phyloP scores from a whole-genome alignment of 2,797 vertebrate genomes.

The Limosa lapponica region DNA sequence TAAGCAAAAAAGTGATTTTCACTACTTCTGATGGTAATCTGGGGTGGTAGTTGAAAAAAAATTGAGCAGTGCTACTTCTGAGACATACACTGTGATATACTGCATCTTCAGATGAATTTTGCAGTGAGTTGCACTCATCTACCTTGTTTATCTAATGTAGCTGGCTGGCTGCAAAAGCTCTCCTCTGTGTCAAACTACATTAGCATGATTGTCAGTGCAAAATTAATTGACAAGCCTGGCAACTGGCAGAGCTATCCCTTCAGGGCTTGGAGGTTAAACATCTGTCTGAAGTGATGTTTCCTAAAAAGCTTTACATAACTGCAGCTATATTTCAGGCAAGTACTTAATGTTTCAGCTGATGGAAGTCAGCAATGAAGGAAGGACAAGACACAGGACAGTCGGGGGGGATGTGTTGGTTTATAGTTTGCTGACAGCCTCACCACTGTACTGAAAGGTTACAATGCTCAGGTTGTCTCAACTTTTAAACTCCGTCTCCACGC shows the following conservation, averaged over 20 bases:
- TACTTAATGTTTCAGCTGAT: slow-evolving; percentile 37
- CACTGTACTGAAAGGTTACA: not conserved
- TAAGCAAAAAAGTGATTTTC: not conserved
- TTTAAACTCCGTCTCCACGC: slow-evolving; percentile 28
- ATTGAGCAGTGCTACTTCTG: not conserved
- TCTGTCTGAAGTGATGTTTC: slow-evolving; percentile 69
- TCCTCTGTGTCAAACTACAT: slow-evolving; percentile 59
- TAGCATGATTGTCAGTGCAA: slow-evolving; percentile 60
- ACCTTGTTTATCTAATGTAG: slow-evolving; percentile 57
- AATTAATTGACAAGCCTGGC: slow-evolving; percentile 72
- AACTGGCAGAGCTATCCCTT: slow-evolving; percentile 39
- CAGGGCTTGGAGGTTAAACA: slow-evolving; percentile 69
- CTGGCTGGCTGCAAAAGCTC: slow-evolving; percentile 21
- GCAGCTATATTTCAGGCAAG: not conserved
- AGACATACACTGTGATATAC: not conserved
- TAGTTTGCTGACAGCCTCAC: not conserved
- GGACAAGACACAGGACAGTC: not conserved
- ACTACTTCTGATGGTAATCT: not conserved
- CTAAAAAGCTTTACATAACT: slow-evolving; percentile 72
- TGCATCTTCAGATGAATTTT: not conserved
- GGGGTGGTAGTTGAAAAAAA: not conserved
- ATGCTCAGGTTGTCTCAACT: not conserved
- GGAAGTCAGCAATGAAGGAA: not conserved
- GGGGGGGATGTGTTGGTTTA: not conserved
- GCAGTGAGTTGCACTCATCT: not conserved